These are phyloP conservation scores for Percopsis transmontana DNA, from an alignment of 2,113 vertebrate genomes.

Conservation along the genomic window DNA sequence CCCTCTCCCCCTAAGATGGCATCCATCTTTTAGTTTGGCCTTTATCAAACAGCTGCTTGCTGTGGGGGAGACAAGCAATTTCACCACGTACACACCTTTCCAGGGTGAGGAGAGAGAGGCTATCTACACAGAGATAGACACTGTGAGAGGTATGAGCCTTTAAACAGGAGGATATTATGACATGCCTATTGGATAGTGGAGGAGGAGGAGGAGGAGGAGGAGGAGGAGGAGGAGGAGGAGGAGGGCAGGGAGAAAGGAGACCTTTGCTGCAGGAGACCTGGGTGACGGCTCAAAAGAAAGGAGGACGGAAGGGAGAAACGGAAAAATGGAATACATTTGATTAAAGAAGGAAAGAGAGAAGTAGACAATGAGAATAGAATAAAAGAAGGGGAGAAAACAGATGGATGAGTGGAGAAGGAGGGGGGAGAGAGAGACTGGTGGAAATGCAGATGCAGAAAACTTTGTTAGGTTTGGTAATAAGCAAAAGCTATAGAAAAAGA, in stretches of 20 bases:
- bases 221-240: background rate
- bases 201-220: background rate
- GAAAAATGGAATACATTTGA: background rate
- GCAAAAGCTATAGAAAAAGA: no score
- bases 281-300: no score
- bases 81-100: constrained; percentile 6
- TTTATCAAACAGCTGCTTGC: constrained; percentile 22
- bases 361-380: no score
- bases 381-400: constrained; percentile 3
- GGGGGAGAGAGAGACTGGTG: background rate
- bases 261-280: no score
- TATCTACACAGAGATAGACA: background rate
- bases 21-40: background rate
- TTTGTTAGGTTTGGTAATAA: no score
- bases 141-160: background rate
- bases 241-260: background rate
- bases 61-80: constrained; percentile 11
- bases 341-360: background rate
- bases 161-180: background rate
- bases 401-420: background rate
- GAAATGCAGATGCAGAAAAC: no score
- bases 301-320: background rate
- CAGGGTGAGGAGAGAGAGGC: background rate
- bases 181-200: background rate
- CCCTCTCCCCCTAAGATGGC: background rate